These are phyloP conservation scores for Tapirus indicus DNA, from an alignment of 2,797 vertebrate species.

Conservation along the genomic window DNA sequence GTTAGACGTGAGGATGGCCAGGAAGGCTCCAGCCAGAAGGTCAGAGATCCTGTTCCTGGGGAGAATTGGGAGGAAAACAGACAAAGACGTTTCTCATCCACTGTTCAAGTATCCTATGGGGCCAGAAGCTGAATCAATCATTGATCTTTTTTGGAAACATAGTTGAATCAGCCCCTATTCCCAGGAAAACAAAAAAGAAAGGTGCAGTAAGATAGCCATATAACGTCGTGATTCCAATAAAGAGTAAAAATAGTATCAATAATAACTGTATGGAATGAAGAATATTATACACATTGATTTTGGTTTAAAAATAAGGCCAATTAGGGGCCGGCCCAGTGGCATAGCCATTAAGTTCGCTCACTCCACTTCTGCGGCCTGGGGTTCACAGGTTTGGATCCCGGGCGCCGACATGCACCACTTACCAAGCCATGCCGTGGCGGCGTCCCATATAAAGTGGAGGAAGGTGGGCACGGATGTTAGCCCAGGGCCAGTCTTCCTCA, in stretches of 20 bases:
- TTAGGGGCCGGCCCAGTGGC: background rate
- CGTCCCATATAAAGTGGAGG: too few species aligned
- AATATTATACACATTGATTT: background rate
- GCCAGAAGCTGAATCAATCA: background rate
- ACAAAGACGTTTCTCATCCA: background rate
- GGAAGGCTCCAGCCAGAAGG: background rate
- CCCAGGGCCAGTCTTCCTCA: too few species aligned
- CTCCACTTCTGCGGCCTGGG: too few species aligned
- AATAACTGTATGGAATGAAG: background rate
- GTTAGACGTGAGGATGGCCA: background rate
- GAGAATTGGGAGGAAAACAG: background rate
- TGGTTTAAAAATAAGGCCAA: background rate
- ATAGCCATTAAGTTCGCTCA: too few species aligned
- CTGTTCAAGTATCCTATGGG: background rate
- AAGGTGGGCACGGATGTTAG: too few species aligned
- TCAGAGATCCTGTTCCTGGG: conserved; percentile 2
- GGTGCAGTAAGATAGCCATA: background rate
- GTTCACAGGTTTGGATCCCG: too few species aligned
- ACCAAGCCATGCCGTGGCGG: too few species aligned
- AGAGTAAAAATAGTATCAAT: background rate
- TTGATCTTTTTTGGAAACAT: background rate
- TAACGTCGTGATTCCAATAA: background rate
- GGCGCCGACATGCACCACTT: too few species aligned
- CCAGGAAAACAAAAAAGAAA: background rate
- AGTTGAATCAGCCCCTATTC: background rate